phyloP scores from a whole-genome alignment of 2,888 invertebrate genomes.

The Nezara viridula region DNA sequence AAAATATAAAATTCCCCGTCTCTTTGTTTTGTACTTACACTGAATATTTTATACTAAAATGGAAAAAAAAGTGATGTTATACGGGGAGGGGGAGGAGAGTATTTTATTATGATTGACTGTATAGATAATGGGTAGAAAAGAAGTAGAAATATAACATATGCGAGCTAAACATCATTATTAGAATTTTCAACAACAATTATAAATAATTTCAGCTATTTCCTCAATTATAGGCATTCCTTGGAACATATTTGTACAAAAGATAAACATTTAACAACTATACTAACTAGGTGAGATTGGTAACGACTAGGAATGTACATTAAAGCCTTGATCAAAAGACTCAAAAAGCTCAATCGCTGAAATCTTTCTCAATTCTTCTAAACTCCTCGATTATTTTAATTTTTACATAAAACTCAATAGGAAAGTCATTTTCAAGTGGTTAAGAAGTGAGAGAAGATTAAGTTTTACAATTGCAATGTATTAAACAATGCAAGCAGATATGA shows the following conservation, averaged over 20 bases:
- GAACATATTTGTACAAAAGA: conserved; percentile 56
- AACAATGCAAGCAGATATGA: conserved; percentile 87
- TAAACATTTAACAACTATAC: conserved; percentile 51
- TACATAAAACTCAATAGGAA: neutral
- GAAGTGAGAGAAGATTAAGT: neutral
- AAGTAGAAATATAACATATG: conserved; percentile 1
- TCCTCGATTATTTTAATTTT: neutral
- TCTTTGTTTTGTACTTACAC: neutral
- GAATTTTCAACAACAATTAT: conserved; percentile 44
- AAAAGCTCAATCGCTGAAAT: neutral
- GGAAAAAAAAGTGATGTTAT: conserved; percentile 19
- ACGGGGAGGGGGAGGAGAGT: neutral
- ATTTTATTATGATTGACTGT: conserved; percentile 9
- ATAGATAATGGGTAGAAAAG: neutral
- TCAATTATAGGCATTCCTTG: conserved; percentile 28
- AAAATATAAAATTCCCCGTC: conserved; percentile 43
- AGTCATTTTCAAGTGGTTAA: neutral
- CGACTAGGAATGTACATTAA: conserved; percentile 59
- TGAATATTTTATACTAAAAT: neutral
- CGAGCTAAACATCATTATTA: conserved; percentile 1
- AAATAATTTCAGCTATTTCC: conserved; percentile 29
- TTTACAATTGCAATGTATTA: conserved; percentile 67
- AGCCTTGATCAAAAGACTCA: neutral
- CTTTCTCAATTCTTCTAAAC: conserved; percentile 16
- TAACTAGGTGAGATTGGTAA: conserved; percentile 56